Conservation (phyloP, 2,888 invertebrate genomes). For the Drosophila siamana region DNA sequence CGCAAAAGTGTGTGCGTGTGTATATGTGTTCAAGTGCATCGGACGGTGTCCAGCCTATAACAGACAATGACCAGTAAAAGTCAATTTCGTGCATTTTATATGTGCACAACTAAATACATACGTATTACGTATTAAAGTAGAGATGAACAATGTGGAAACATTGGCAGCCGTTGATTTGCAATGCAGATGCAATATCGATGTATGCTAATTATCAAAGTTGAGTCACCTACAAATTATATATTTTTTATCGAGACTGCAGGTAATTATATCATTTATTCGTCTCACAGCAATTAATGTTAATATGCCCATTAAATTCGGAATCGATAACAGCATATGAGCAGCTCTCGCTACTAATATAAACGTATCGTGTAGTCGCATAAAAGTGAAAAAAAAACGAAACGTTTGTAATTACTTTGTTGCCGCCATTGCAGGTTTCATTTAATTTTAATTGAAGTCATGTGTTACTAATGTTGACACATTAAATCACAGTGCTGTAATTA, state of each 20-base stretch:
- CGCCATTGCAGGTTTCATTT: background rate
- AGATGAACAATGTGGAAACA: background rate
- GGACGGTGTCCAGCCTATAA: constrained; percentile 20
- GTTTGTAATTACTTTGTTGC: background rate
- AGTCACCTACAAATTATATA: background rate
- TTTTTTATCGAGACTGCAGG: background rate
- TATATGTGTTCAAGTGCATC: constrained; percentile 4
- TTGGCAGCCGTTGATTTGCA: background rate
- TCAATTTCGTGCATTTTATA: constrained; percentile 8
- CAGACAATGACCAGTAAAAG: constrained; percentile 6
- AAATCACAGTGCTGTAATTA: background rate
- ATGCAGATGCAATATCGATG: background rate
- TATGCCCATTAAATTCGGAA: background rate
- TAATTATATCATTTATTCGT: background rate
- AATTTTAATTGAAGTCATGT: constrained; percentile 1
- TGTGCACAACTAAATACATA: background rate
- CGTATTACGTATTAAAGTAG: background rate
- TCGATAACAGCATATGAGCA: background rate
- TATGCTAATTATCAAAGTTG: background rate
- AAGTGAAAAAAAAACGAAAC: background rate
- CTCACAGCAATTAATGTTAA: background rate
- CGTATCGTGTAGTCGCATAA: background rate
- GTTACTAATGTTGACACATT: background rate
- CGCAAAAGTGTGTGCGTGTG: background rate
- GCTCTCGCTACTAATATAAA: background rate